phyloP scores from a whole-genome alignment of 2,113 vertebrate species.

The Odontophorus gujanensis region DNA sequence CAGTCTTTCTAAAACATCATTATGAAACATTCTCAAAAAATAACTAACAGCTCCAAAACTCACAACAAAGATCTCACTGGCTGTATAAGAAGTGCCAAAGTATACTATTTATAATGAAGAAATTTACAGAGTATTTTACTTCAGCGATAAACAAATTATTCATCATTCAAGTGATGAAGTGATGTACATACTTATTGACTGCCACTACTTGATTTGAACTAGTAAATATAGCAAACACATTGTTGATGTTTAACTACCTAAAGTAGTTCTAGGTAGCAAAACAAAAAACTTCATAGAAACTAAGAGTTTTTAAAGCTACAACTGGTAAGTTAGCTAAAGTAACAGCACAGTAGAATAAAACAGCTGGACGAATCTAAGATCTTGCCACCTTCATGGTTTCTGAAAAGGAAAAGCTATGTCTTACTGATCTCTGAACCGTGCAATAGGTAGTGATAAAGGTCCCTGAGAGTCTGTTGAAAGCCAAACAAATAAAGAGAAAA shows the following conservation, averaged over 20 bases:
- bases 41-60: neutral
- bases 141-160: neutral
- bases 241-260: neutral
- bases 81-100: neutral
- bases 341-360: neutral
- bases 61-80: neutral
- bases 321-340: neutral
- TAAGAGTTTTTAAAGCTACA: neutral
- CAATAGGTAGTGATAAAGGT: neutral
- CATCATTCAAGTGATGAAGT: neutral
- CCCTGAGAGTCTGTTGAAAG: neutral
- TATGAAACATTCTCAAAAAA: neutral
- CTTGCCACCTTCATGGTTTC: neutral
- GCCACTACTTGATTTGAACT: neutral
- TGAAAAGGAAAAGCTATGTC: neutral
- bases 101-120: neutral
- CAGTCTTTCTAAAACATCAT: neutral
- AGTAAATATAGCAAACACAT: neutral
- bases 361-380: neutral
- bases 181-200: neutral
- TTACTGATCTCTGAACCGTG: neutral
- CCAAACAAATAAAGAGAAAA: neutral
- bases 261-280: neutral
- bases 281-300: neutral
- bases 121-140: neutral